These are phyloP conservation scores for Ambastaia sidthimunki DNA, from an alignment of 2,797 vertebrate species.

Conservation along the genomic window DNA sequence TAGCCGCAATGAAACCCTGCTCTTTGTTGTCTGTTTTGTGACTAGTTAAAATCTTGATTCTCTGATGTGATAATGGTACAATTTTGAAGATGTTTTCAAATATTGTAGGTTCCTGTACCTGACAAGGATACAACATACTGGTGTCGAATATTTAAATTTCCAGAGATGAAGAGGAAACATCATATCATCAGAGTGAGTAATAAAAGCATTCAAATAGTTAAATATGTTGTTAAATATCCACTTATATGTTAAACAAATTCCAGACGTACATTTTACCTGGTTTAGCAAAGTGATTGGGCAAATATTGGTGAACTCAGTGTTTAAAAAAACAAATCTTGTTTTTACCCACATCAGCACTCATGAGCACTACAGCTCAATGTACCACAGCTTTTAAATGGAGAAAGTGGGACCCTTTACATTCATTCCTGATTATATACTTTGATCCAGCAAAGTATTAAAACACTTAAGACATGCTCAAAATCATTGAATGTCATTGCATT, in stretches of 20 bases:
- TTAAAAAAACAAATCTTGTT: background rate
- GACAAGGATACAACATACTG: slow-evolving; percentile 88
- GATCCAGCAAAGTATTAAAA: no score
- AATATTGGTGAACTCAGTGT: background rate
- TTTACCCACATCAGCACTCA: background rate
- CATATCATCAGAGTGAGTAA: slow-evolving; percentile 83
- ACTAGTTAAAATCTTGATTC: background rate
- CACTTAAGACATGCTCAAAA: no score
- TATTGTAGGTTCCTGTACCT: slow-evolving; percentile 86
- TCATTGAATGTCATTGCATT: no score
- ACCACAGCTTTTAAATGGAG: background rate
- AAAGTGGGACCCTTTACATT: background rate
- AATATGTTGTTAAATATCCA: background rate
- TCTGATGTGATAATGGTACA: background rate
- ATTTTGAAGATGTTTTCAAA: slow-evolving; percentile 30
- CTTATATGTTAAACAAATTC: no score
- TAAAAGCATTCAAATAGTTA: background rate
- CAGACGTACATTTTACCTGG: background rate
- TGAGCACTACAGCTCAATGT: background rate
- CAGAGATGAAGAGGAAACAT: slow-evolving; percentile 80
- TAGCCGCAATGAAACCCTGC: background rate
- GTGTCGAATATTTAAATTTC: slow-evolving; percentile 89
- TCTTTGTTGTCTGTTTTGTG: slow-evolving; percentile 11
- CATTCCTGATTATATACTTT: background rate
- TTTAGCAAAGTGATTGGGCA: background rate